Base-by-base conservation (phyloP, 1,140 invertebrate genomes). In the Drosophila eugracilis region DNA sequence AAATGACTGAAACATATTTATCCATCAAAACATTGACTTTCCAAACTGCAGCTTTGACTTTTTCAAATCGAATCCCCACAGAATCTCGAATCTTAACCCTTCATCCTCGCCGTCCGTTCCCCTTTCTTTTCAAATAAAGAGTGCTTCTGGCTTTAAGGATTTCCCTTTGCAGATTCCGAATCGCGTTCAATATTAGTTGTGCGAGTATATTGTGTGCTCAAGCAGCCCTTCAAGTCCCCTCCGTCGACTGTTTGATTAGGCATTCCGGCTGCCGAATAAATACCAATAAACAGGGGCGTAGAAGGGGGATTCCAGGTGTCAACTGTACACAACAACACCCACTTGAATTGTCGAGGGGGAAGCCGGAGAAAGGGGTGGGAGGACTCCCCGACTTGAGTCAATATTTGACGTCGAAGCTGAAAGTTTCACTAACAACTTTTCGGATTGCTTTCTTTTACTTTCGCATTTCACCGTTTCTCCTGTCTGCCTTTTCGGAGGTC, bases 211-310 rank as follows among this genome's bases (percentile, higher is more conserved):
- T 65, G 49, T 45, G 44, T 55, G 53, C 60, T 55, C 37, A 44
- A 52, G 50, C 42, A 63, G 42, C 54, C 45, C 42, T 69, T 84
- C 36, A 81, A 77, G 77, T 62, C 53, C 44, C 37, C 48, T 34
- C 10, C 62, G 55, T 48, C 54, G 55, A 53, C 54, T 85, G 80
- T 85, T 85, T 85, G 80, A 85, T 85, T 85, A 80, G 80, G 73
- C 78, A 77, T 81, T 72, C 75, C 59, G 74, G 78, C 77, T 84
- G 75, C 70, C 62, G 79, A 86, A 85, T 85, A 85, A 85, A 85
- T 85, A 77, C 80, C 80, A 85, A 85, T 85, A 85, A 81, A 81
- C 67, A 34, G 55, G 36, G 55, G 17, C 30, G 42, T 32, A 34
- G 37, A 44, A 21, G 36, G 45, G 42, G 19, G 57, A 60, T 53